These are phyloP conservation scores for Sabatieria punctata DNA, from an alignment of 2,888 invertebrate species.

Conservation along the genomic window DNA sequence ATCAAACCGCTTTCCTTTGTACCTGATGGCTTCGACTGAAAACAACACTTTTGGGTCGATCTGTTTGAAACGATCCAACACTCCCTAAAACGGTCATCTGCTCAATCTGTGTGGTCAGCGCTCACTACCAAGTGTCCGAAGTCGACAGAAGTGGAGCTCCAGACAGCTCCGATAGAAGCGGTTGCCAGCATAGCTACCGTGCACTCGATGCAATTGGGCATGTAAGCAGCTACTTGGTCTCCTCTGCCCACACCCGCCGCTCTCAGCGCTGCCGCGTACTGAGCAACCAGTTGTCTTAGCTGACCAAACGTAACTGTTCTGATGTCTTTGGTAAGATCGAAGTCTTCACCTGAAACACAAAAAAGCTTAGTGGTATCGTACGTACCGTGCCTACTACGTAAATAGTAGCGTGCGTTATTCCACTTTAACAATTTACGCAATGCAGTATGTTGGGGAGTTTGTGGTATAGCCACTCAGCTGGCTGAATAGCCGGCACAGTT, in stretches of 20 bases:
- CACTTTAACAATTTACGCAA: too few relatives aligned
- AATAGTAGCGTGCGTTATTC: too few relatives aligned
- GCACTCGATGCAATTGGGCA: slow-evolving; percentile 40
- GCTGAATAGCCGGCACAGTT: too few relatives aligned
- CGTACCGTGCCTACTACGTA: too few relatives aligned
- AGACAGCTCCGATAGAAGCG: slow-evolving; percentile 40
- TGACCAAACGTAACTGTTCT: slow-evolving; percentile 26
- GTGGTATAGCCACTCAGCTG: too few relatives aligned
- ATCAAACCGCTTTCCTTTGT: slow-evolving; percentile 40
- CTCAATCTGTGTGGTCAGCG: background rate
- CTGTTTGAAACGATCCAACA: slow-evolving; percentile 38
- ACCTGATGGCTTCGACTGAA: slow-evolving; percentile 40
- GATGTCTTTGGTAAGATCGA: slow-evolving; percentile 29
- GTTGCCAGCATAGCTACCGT: slow-evolving; percentile 40
- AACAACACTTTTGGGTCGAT: slow-evolving; percentile 41
- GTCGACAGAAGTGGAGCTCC: slow-evolving; percentile 42
- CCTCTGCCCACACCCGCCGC: slow-evolving; percentile 33
- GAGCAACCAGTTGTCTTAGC: slow-evolving; percentile 31
- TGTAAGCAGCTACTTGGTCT: slow-evolving; percentile 39
- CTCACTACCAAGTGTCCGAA: slow-evolving; percentile 38
- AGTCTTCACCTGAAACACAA: too few relatives aligned
- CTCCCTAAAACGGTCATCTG: slow-evolving; percentile 29
- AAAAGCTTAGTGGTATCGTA: too few relatives aligned
- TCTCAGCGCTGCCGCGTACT: slow-evolving; percentile 34
- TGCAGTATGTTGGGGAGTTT: too few relatives aligned